These are phyloP conservation scores for Plestiodon gilberti DNA, from an alignment of 2,113 vertebrate species.

Conservation along the genomic window DNA sequence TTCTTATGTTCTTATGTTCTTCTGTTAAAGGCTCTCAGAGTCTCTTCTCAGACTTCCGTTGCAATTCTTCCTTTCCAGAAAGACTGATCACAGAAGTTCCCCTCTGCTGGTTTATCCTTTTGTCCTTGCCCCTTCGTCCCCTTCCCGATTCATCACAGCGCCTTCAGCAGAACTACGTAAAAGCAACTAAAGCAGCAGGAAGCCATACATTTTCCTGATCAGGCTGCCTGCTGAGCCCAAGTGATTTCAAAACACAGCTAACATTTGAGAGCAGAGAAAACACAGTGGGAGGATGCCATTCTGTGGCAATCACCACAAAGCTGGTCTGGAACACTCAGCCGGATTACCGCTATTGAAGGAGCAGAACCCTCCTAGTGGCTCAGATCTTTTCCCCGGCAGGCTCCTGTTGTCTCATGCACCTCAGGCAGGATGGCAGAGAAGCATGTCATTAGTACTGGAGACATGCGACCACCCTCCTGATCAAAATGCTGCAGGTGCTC, in stretches of 20 bases:
- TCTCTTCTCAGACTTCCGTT: background rate
- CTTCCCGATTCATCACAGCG: background rate
- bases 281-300: slow-evolving; percentile 17
- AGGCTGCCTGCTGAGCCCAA: background rate
- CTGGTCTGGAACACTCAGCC: background rate
- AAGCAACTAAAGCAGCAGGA: background rate
- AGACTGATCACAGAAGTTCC: background rate
- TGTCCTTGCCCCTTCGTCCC: background rate
- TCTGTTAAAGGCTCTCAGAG: too few relatives aligned
- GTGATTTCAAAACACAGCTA: slow-evolving; percentile 33
- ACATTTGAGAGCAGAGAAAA: slow-evolving; percentile 30
- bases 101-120: background rate
- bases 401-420: slow-evolving; percentile 1
- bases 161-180: slow-evolving; percentile 3
- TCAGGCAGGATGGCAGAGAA: background rate
- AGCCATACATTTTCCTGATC: background rate
- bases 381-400: background rate
- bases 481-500: too few relatives aligned
- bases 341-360: background rate
- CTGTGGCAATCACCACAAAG: slow-evolving; percentile 21
- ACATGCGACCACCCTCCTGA: too few relatives aligned
- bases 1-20: too few relatives aligned
- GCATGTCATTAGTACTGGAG: background rate
- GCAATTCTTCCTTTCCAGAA: background rate
- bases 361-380: background rate